Conservation (phyloP, 2,113 vertebrate species). For the Narcine bancroftii region DNA sequence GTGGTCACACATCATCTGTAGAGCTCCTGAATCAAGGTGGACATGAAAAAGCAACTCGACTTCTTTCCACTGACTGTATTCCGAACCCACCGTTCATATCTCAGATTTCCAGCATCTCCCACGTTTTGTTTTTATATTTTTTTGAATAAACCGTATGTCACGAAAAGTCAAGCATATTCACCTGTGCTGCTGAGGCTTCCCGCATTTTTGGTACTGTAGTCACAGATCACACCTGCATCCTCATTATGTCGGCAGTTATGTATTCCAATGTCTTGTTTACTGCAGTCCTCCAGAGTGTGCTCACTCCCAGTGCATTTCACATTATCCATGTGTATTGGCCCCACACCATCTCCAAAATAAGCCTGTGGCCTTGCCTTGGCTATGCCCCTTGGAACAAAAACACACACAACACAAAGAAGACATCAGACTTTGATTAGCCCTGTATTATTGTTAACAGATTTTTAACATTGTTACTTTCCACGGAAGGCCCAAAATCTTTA, state of each 20-base stretch:
- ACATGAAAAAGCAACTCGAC: too few relatives aligned
- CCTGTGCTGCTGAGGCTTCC: constrained; percentile 62
- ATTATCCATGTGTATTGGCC: constrained; percentile 85
- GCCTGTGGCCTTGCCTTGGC: constrained; percentile 87
- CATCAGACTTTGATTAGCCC: neutral
- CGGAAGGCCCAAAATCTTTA: neutral
- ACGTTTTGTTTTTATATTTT: too few relatives aligned
- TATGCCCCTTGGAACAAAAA: constrained; percentile 56
- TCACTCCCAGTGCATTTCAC: constrained; percentile 80
- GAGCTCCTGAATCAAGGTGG: too few relatives aligned
- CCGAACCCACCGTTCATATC: too few relatives aligned
- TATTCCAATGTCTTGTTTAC: constrained; percentile 75
- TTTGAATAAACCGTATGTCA: neutral
- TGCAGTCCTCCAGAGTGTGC: constrained; percentile 74
- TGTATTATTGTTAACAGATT: neutral
- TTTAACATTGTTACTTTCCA: neutral
- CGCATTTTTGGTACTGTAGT: constrained; percentile 61
- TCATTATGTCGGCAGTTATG: constrained; percentile 96
- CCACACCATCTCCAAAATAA: constrained; percentile 87
- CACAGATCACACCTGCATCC: constrained; percentile 90
- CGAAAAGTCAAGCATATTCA: constrained; percentile 42
- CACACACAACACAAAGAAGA: neutral
- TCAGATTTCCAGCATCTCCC: too few relatives aligned
- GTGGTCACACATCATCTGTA: too few relatives aligned
- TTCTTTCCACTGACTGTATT: too few relatives aligned